Evolutionary conservation across 2,888 invertebrate genomes (phyloP), one percentile per base, ranked within the genome.

Genomic region (Catocala fraxini): DNA sequence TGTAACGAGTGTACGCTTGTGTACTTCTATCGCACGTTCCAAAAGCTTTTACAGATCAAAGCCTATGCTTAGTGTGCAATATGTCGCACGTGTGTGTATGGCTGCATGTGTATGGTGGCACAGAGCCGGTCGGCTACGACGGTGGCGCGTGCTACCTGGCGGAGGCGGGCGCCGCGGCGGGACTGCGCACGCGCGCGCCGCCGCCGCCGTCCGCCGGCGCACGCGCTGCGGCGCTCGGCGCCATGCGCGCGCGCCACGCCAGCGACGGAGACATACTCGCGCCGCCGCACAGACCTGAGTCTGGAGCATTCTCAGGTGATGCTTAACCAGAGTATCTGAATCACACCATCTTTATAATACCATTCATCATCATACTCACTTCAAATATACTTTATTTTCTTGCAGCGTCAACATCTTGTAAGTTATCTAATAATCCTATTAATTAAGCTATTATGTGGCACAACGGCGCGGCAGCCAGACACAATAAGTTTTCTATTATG

Each of bases 191-290:
- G 33, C n/a, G 59, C 48, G 63, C 58, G 39, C 56, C 57, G n/a
- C 45, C 46, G 33, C 39, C 55, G 60, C 51, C 48, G 51, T 59
- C 43, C 41, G 60, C 56, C 34, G 63, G 49, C 12, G 45, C 43
- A 6, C 33, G 63, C 39, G 45, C 59, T 67, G 54, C 56, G 51
- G 57, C 54, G 6, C 33, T 47, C n/a, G 59, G 64, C 0, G 51
- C 59, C 9, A 5, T 70, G 79, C 84, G 90, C 34, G 86, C 88
- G 15, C 75, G 92, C 0, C 91, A 91, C 65, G 91, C 91, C 68
- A 90, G 91, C 56, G 92, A 92, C 55, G 92, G 93, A 0, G 92
- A 93, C 71, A 91, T 93, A n/a, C 82, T 93, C 6, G 91, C 89
- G 15, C 88, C 91, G 1, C 81, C 87, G 9, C 82, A 79, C 7